A percentile compares a stretch with the other conserved stretches of the same genome.
Evolutionary conservation across 1,140 invertebrate species (phyloP).

Genomic region (Sinonovacula constricta): DNA sequence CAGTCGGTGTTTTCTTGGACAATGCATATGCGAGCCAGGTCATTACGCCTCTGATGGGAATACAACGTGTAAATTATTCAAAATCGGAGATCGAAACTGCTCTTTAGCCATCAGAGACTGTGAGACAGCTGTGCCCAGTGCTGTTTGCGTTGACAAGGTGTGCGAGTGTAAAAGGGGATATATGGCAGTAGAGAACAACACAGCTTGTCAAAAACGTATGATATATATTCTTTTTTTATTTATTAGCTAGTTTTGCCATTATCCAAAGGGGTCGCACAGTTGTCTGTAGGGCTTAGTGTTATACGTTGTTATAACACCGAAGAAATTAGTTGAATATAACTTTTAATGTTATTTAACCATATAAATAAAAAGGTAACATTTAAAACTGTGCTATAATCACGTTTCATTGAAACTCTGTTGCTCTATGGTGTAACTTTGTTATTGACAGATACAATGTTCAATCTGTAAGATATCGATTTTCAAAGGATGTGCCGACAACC

Average conservation of each 20-base stretch:
- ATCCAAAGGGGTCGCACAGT: not conserved
- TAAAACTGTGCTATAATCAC: too few relatives aligned
- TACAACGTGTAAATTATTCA: conserved; percentile 49
- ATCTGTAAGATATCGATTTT: too few relatives aligned
- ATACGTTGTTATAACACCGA: not conserved
- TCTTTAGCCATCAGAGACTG: conserved; percentile 18
- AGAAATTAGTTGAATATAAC: not conserved
- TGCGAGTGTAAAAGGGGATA: conserved; percentile 35
- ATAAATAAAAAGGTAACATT: not conserved
- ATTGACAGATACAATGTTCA: too few relatives aligned
- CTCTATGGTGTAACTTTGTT: too few relatives aligned
- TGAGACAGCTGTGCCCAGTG: not conserved
- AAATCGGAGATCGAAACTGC: conserved; percentile 53
- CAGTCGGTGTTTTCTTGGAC: conserved; percentile 45
- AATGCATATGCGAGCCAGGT: conserved; percentile 55
- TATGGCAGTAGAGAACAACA: conserved; percentile 37
- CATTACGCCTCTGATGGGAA: conserved; percentile 40
- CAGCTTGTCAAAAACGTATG: conserved; percentile 39
- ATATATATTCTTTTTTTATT: not conserved
- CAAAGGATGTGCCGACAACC: too few relatives aligned
- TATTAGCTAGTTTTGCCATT: not conserved
- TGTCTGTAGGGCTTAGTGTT: not conserved
- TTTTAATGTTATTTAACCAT: not conserved
- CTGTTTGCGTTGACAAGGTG: conserved; percentile 9
- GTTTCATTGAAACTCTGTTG: too few relatives aligned